phyloP scores from a whole-genome alignment of 1,140 invertebrate species.

The Linepithema humile region DNA sequence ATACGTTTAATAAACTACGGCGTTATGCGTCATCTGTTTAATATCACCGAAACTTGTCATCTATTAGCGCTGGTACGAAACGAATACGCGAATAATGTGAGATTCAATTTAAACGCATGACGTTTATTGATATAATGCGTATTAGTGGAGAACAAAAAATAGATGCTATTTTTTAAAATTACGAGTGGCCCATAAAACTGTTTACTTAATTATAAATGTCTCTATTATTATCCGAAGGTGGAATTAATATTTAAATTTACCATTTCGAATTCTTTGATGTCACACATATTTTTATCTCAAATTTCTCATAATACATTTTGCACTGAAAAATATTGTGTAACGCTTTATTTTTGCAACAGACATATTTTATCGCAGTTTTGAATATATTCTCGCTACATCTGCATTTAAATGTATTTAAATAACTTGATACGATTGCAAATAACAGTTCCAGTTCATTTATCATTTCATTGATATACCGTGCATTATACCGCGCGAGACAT shows the following conservation, averaged over 20 bases:
- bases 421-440: background rate
- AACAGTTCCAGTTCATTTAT: background rate
- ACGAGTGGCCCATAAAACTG: background rate
- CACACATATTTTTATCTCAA: background rate
- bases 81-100: background rate
- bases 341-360: background rate
- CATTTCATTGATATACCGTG: background rate
- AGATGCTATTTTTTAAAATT: background rate
- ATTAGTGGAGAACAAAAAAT: background rate
- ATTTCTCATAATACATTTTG: background rate
- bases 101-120: background rate
- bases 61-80: constrained; percentile 14
- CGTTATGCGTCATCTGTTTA: constrained; percentile 54
- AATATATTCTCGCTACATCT: background rate
- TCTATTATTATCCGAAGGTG: background rate
- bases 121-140: background rate
- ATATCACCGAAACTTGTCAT: constrained; percentile 37
- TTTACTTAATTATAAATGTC: background rate
- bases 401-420: too few species aligned
- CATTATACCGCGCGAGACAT: constrained; percentile 6
- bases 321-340: background rate
- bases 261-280: background rate
- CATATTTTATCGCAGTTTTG: background rate
- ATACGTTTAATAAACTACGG: constrained; percentile 50
- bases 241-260: background rate